These are phyloP conservation scores for Nyctibius bracteatus DNA, from an alignment of 2,113 vertebrate genomes.

Conservation along the genomic window DNA sequence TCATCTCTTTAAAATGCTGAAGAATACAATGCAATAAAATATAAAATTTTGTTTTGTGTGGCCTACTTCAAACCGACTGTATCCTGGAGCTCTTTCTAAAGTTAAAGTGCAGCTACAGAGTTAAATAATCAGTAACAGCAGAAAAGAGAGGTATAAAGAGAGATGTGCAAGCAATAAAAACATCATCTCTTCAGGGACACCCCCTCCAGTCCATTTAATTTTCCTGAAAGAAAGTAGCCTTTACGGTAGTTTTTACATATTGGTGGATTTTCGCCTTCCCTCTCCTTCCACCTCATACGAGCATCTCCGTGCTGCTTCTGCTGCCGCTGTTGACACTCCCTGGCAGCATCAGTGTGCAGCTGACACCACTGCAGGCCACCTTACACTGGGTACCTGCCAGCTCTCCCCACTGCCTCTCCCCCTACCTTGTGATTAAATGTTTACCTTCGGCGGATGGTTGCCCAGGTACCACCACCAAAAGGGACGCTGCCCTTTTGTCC, in stretches of 20 bases:
- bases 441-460: neutral
- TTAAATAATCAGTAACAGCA: slow-evolving; percentile 43
- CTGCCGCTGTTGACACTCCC: neutral
- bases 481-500: neutral
- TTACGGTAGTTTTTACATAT: neutral
- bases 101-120: slow-evolving; percentile 30
- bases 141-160: neutral
- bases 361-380: neutral
- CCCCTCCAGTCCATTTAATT: slow-evolving; percentile 3
- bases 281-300: neutral
- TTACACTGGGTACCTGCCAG: neutral
- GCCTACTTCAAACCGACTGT: neutral
- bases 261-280: neutral
- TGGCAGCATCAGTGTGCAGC: neutral
- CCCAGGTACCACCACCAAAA: neutral
- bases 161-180: neutral
- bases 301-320: neutral
- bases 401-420: neutral
- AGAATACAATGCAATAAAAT: slow-evolving; percentile 55
- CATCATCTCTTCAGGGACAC: neutral
- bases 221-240: slow-evolving; percentile 21
- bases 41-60: slow-evolving; percentile 36
- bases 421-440: neutral
- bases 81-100: slow-evolving; percentile 23
- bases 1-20: slow-evolving; percentile 77